phyloP scores from a whole-genome alignment of 2,797 vertebrate species.

The Dendrocincla fuliginosa region DNA sequence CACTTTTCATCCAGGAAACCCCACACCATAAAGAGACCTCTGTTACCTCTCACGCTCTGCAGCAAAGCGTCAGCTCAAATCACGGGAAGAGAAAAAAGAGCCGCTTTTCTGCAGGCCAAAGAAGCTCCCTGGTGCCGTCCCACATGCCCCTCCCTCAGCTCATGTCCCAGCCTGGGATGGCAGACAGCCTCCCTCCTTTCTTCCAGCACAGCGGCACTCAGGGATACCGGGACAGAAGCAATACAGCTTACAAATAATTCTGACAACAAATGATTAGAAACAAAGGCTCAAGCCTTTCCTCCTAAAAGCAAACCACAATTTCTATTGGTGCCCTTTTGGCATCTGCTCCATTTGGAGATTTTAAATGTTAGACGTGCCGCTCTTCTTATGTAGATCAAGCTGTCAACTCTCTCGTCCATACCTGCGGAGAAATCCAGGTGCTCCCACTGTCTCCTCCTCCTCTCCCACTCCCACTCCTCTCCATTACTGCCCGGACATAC shows the following conservation, averaged over 20 bases:
- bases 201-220: not conserved
- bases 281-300: not conserved
- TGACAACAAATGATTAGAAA: not conserved
- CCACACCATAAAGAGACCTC: conserved; percentile 29
- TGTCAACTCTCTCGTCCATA: not conserved
- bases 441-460: not conserved
- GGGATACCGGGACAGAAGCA: not conserved
- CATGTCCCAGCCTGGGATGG: not conserved
- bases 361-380: not conserved
- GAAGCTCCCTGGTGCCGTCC: not conserved
- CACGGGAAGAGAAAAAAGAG: not conserved
- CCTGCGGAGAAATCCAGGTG: not conserved
- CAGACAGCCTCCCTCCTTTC: not conserved
- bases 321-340: not conserved
- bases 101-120: not conserved
- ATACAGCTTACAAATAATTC: not conserved
- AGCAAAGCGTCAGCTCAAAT: not conserved
- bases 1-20: not conserved
- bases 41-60: conserved; percentile 1
- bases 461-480: not conserved
- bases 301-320: not conserved
- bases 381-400: not conserved
- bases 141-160: not conserved
- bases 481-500: accelerated
- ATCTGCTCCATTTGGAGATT: not conserved